A percentile compares a stretch with the other conserved stretches of the same genome.
phyloP scores from a whole-genome alignment of 2,113 vertebrate species.

The Chaenocephalus aceratus region DNA sequence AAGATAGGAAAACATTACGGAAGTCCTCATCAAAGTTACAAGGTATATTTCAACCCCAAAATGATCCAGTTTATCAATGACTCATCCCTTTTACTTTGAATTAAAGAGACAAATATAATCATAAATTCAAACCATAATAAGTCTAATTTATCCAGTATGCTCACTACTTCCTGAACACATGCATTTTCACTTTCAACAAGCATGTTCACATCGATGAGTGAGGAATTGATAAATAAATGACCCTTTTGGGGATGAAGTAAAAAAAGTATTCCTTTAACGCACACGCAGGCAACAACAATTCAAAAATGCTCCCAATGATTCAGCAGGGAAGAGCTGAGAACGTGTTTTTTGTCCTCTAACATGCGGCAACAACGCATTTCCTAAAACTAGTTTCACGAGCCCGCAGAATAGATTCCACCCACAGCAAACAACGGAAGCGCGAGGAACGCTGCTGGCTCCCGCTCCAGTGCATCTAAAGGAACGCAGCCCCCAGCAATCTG shows the following conservation, averaged over 20 bases:
- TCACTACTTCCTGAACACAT: too few relatives aligned
- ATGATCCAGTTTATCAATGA: too few relatives aligned
- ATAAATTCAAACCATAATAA: too few relatives aligned
- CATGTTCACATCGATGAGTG: too few relatives aligned
- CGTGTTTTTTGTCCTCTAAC: conserved; percentile 1
- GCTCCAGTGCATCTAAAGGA: conserved; percentile 1
- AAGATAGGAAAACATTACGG: background rate
- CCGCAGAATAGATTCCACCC: conserved; percentile 6
- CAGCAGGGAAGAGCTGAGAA: background rate
- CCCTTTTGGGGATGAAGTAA: too few relatives aligned
- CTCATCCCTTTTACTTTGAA: too few relatives aligned
- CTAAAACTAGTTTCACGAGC: background rate
- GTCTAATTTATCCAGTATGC: too few relatives aligned
- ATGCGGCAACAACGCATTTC: background rate
- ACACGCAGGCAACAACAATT: background rate
- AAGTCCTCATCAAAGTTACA: background rate
- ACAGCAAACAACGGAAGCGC: background rate
- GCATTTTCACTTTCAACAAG: too few relatives aligned
- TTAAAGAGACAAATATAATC: too few relatives aligned
- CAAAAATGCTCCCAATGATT: background rate
- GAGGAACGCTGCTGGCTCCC: background rate
- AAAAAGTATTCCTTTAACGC: too few relatives aligned
- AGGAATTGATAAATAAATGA: too few relatives aligned
- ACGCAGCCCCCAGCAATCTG: background rate
- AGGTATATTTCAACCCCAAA: too few relatives aligned